Evolutionary conservation across 2,888 invertebrate species (phyloP).

Genomic region (Exephanes ischioxanthus): DNA sequence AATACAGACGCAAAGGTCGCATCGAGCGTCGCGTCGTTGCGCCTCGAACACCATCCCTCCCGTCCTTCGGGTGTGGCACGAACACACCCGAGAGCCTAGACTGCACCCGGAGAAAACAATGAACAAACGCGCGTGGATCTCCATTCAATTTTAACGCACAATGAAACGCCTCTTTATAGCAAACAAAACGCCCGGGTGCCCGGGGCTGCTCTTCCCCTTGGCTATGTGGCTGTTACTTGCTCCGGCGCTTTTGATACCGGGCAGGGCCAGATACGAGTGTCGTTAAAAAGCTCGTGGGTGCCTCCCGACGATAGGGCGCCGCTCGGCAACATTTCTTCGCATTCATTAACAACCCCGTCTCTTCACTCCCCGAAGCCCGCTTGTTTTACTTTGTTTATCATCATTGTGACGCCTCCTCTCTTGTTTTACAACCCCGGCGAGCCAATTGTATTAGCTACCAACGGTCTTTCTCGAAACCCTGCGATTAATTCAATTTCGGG

Average conservation of each 20-base stretch:
- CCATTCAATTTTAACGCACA: conserved; percentile 66
- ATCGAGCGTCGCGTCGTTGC: conserved; percentile 21
- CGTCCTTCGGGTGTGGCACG: conserved; percentile 15
- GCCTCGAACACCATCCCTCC: not conserved
- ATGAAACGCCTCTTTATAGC: conserved; percentile 62
- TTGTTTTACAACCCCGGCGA: conserved; percentile 38
- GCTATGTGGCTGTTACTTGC: conserved; percentile 33
- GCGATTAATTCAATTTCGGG: conserved; percentile 52
- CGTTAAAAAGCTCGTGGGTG: conserved; percentile 59
- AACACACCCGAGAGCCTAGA: conserved; percentile 29
- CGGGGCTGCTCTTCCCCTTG: conserved; percentile 32
- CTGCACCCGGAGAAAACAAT: conserved; percentile 50
- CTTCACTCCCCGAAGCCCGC: conserved; percentile 20
- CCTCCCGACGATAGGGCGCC: conserved; percentile 27
- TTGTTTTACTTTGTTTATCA: conserved; percentile 37
- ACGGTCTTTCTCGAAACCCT: conserved; percentile 27
- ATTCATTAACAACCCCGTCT: conserved; percentile 48
- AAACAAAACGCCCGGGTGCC: conserved; percentile 58
- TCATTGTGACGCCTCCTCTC: conserved; percentile 49
- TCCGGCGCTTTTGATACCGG: conserved; percentile 56
- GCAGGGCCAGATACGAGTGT: conserved; percentile 55
- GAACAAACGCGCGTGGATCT: conserved; percentile 62
- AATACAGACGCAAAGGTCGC: conserved; percentile 52
- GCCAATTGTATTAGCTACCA: conserved; percentile 34
- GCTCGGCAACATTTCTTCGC: conserved; percentile 59